Base-by-base conservation (phyloP, 2,797 vertebrate genomes). In the Lepilemur septentrionalis region DNA sequence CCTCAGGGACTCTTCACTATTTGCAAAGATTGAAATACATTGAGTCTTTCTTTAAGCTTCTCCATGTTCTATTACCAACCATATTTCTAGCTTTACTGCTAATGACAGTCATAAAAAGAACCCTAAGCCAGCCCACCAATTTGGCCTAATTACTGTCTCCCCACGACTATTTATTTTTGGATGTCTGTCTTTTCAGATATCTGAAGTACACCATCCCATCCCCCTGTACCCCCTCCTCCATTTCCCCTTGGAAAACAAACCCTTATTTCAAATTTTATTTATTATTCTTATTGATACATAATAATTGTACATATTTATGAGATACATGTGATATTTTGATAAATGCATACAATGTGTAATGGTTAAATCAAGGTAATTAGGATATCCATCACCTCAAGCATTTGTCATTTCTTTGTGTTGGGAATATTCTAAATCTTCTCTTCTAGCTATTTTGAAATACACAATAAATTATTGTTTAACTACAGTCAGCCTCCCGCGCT, bases 241-340 rank as follows among this genome's bases (percentile, higher is more conserved):
- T 28, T n/a, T 72, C 69, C 43, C 2, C 28, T 72, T 43, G 15
- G n/a, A 72, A 95, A 95, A 87, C 28, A 59, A 32, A 52, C 0
- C 25, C 18, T 91, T 92, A 10, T 76, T 93, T 95, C 61, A 88
- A 93, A 75, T 89, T 92, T 94, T 76, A 86, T 46, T 73, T 73
- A 43, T 46, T 46, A 46, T 35, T 69, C 63, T 69, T 73, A 73
- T 73, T 46, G 72, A 46, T 48, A 18, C 9, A 48, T 32, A 73
- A 73, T 46, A 73, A 73, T 73, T 73, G 43, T 48, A 73, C 43
- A 32, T 73, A 73, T 43, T 48, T 73, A 73, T 17, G 41, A 15
- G 43, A 28, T 46, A 43, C 22, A 72, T 30, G 4, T 46, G 14
- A 46, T 73, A 46, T 73, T 73, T 73, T 73, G 41, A 46, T 46